Base-by-base conservation (phyloP, 1,140 invertebrate species). In the Temnothorax nylanderi region DNA sequence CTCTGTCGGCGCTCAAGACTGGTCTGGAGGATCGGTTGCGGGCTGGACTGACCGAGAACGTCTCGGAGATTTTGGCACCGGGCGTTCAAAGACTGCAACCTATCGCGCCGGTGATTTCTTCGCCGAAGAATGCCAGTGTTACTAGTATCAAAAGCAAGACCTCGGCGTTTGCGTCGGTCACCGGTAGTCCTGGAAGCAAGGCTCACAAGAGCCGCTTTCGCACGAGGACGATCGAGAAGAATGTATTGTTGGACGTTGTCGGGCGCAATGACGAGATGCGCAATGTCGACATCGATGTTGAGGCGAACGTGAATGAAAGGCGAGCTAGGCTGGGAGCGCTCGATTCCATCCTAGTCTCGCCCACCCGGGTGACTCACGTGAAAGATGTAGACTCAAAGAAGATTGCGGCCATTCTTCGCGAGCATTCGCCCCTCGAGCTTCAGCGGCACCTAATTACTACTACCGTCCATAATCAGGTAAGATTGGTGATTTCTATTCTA, bases 391-490 rank as follows among this genome's bases (percentile, higher is more conserved):
- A 97, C 93, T 96, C 96, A 34, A 96, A 96, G 85, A 98, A 98
- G 94, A 97, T 98, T 91, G 96, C 97, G 87, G 97, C 98, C 92
- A 98, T 98, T 94, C 96, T 98, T 60, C 96, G 96, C 71, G 98
- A 98, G 95, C 97, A 96, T 58, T 97, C 98, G 95, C 97, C 97
- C 4, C 93, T 98, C 44, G 97, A 98, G 94, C 96, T 98, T 86
- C 98, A 98, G 94, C 96, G 98, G 76, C 98, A 98, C 95, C 96
- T 98, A 32, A 96, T 98, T 84, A 97, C 97, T 8, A 96, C 97
- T 81, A 97, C 97, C 92, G 97, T 98, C 93, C 97, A 98, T 93
- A 98, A 98, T 96, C 97, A 98, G 97, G 98, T 98, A 91, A 93
- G 93, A 26, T 69, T 3, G 10, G 4, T 37, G 10, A n/a, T 67